Base-by-base conservation (phyloP, 1,140 invertebrate species). In the Zaprionus inermis region DNA sequence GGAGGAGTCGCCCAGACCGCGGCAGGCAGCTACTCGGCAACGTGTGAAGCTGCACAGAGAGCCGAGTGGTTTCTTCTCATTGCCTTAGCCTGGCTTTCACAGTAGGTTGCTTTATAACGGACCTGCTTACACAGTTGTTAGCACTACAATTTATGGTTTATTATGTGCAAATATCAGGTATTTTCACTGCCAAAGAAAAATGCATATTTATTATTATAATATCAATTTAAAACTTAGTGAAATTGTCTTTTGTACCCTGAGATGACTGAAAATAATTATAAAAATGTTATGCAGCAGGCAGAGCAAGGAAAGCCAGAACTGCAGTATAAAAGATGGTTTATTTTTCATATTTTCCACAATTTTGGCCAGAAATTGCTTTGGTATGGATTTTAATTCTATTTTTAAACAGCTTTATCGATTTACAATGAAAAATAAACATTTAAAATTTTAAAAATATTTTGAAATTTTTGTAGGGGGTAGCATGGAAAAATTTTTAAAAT, bases 141-240 rank as follows among this genome's bases (percentile, higher is more conserved):
- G 16, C 9, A 32, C 5, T 3, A 54, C 30, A 20, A 44, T 34
- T 20, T 54, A 56, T 44, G 41, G 52, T 65, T 61, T 70, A 55
- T 63, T 63, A 18, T 70, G 51, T 70, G 67, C 34, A 56, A 63
- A 63, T 70, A 36, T 14, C 20, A 28, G 41, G 6, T 20, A 30
- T 30, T 69, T 61, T 41, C 24, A 28, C 12, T 28, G 6, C 2
- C 18, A 49, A 44, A 12, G 10, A 44, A 60, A 60, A 18, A 24
- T 32, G 38, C 30, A 34, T 5, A 36, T 52, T 10, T 10, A 12
- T 41, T 44, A 44, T 16, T 44, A 61, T 46, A 30, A 51, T 30
- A 52, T 7, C 46, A 9, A 51, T 32, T 61, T 14, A 24, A 46
- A 28, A 34, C 18, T 64, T 10, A 28, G 51, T 64, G 0, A 54